Evolutionary conservation across 2,797 vertebrate species (phyloP).

Genomic region (Coracias cyanogaster): DNA sequence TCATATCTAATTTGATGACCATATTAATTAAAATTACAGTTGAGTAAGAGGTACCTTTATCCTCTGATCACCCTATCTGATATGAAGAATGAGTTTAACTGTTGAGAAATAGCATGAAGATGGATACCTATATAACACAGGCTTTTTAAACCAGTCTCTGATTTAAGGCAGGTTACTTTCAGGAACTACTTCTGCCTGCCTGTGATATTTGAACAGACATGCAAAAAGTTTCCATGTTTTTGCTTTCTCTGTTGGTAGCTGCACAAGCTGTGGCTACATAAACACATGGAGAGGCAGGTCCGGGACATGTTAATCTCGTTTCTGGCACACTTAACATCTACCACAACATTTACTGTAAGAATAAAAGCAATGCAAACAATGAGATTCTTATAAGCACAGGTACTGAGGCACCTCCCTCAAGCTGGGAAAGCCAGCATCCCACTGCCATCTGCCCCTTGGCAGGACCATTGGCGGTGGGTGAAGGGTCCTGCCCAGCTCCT

Average conservation of each 20-base stretch:
- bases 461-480: not conserved
- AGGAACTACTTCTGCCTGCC: not conserved
- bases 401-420: not conserved
- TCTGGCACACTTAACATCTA: not conserved
- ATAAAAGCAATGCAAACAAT: not conserved
- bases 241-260: not conserved
- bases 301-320: not conserved
- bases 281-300: not conserved
- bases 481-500: not conserved
- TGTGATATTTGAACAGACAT: not conserved
- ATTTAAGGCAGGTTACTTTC: not conserved
- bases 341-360: not conserved
- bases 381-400: not conserved
- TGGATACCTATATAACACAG: not conserved
- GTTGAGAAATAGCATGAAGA: not conserved
- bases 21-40: constrained; percentile 51
- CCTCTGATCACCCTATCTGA: not conserved
- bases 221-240: not conserved
- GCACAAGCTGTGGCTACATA: not conserved
- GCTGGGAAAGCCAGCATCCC: accelerated
- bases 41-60: not conserved
- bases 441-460: too few relatives aligned
- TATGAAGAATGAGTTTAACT: constrained; percentile 7
- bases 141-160: not conserved
- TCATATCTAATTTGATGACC: constrained; percentile 34